phyloP scores from a whole-genome alignment of 2,888 invertebrate species.

The Seira sanloemensis region DNA sequence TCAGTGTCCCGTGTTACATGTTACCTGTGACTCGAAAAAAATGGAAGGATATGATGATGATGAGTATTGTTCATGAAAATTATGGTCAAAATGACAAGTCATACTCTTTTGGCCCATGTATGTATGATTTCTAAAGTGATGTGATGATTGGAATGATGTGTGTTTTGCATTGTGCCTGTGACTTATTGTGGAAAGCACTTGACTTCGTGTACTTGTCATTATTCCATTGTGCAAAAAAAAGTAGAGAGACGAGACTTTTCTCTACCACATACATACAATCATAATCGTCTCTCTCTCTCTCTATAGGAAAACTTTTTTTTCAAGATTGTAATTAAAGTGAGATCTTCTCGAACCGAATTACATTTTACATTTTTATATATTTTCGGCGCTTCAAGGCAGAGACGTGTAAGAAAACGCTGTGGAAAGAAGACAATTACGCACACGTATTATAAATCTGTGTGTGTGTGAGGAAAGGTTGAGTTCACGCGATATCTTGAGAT shows the following conservation, averaged over 20 bases:
- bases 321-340: background rate
- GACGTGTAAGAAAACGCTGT: too few relatives aligned
- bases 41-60: conserved; percentile 7
- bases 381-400: too few relatives aligned
- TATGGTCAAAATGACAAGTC: conserved; percentile 52
- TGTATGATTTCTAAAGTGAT: too few relatives aligned
- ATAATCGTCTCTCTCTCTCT: background rate
- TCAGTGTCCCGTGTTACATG: conserved; percentile 57
- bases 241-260: too few relatives aligned
- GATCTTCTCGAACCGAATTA: background rate
- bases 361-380: too few relatives aligned
- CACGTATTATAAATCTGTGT: too few relatives aligned
- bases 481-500: conserved; percentile 47
- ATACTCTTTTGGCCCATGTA: conserved; percentile 21
- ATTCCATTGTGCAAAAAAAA: background rate
- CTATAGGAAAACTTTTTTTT: background rate
- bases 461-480: too few relatives aligned
- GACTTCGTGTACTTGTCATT: background rate
- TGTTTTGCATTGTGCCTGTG: conserved; percentile 9
- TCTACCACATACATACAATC: background rate
- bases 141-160: background rate
- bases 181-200: conserved; percentile 7
- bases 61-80: background rate
- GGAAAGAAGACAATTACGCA: too few relatives aligned
- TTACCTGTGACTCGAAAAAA: conserved; percentile 12